Percentiles rank a stretch among this genome's conserved stretches.
phyloP scores from a whole-genome alignment of 2,797 vertebrate species.

The Apogon talboti region DNA sequence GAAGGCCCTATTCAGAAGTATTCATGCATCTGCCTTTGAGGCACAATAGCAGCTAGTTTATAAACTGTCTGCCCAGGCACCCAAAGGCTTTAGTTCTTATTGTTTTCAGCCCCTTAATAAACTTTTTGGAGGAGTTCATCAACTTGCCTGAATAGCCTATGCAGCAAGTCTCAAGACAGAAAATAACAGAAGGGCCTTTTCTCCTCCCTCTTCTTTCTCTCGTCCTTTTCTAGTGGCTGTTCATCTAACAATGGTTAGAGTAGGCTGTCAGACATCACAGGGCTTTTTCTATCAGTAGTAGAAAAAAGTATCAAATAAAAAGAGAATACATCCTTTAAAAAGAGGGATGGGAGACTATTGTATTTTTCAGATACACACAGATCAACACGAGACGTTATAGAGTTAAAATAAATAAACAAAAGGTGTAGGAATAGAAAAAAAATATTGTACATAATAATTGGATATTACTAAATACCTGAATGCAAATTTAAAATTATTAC shows the following conservation, averaged over 20 bases:
- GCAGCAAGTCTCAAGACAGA: conserved; percentile 91
- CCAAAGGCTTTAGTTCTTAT: conserved; percentile 91
- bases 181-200: conserved; percentile 92
- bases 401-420: conserved; percentile 38
- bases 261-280: conserved; percentile 88
- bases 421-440: neutral
- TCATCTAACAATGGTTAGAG: conserved; percentile 86
- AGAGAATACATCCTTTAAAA: conserved; percentile 75
- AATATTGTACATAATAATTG: neutral
- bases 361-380: conserved; percentile 60
- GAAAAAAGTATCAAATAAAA: conserved; percentile 71
- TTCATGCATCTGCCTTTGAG: conserved; percentile 95
- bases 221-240: conserved; percentile 79
- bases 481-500: too few species aligned
- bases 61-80: conserved; percentile 95
- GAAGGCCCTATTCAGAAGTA: conserved; percentile 96
- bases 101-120: conserved; percentile 98
- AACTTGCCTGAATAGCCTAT: conserved; percentile 96
- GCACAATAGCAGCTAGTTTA: conserved; percentile 96
- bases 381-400: conserved; percentile 50
- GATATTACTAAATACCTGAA: neutral
- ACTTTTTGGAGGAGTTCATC: conserved; percentile 99
- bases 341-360: conserved; percentile 65
- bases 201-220: conserved; percentile 82
- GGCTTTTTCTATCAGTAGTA: conserved; percentile 78